phyloP scores from a whole-genome alignment of 35 echinoderm and acorn worm species.

The Strongylocentrotus purpuratus region DNA sequence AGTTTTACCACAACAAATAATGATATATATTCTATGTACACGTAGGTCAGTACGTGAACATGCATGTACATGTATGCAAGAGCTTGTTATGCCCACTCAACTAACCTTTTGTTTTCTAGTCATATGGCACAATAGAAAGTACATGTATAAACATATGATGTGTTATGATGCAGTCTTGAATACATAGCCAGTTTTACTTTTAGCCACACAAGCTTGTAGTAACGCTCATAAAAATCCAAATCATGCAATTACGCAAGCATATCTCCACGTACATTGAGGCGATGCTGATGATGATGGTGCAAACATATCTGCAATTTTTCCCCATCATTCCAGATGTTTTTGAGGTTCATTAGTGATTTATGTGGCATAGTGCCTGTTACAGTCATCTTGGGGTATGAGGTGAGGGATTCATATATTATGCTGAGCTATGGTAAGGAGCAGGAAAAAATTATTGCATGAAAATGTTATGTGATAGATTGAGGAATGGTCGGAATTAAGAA shows the following conservation, averaged over 20 bases:
- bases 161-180: too few species aligned
- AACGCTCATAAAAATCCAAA: not conserved
- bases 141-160: not conserved
- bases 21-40: too few species aligned
- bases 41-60: too few species aligned
- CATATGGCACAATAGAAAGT: not conserved
- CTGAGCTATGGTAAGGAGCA: not conserved
- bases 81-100: too few species aligned
- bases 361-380: not conserved
- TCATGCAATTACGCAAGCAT: not conserved
- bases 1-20: too few species aligned
- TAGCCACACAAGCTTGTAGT: too few species aligned
- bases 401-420: not conserved
- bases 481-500: not conserved
- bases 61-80: too few species aligned
- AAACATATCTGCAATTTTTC: not conserved
- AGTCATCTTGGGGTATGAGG: not conserved
- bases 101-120: too few species aligned
- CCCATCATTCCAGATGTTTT: not conserved
- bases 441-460: not conserved
- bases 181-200: too few species aligned
- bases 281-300: not conserved
- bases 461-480: not conserved
- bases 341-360: not conserved
- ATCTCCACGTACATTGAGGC: not conserved